phyloP scores from a whole-genome alignment of 2,888 invertebrate genomes.

The Drosophila kuntzei region DNA sequence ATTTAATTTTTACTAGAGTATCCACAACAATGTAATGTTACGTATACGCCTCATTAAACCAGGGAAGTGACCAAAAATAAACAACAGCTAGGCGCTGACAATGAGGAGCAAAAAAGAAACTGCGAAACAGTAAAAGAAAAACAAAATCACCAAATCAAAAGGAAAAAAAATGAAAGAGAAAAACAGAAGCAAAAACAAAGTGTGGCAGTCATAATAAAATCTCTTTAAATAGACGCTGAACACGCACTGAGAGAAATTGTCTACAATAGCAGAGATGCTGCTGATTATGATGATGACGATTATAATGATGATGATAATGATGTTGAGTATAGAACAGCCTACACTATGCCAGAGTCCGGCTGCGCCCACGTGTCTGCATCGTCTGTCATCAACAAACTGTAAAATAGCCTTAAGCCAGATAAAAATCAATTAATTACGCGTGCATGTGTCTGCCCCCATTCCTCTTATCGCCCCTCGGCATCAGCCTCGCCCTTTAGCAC shows the following conservation, averaged over 20 bases:
- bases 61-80: conserved; percentile 55
- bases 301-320: conserved; percentile 23
- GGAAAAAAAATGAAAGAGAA: not conserved
- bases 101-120: conserved; percentile 27
- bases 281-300: not conserved
- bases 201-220: conserved; percentile 68
- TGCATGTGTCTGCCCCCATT: conserved; percentile 65
- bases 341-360: not conserved
- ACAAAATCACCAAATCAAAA: conserved; percentile 10
- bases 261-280: conserved; percentile 12
- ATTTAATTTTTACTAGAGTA: conserved; percentile 25
- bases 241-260: conserved; percentile 17
- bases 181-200: conserved; percentile 43
- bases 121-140: conserved; percentile 35
- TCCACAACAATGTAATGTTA: conserved; percentile 51
- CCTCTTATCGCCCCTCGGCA: not conserved
- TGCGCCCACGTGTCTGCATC: conserved; percentile 64
- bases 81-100: conserved; percentile 48
- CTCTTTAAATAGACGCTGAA: conserved; percentile 74
- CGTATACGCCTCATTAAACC: conserved; percentile 65
- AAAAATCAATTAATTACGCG: conserved; percentile 84
- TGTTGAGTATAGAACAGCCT: conserved; percentile 14
- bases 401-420: conserved; percentile 84
- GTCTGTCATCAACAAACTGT: conserved; percentile 82
- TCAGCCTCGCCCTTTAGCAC: conserved; percentile 28